These are phyloP conservation scores for Progne subis DNA, from an alignment of 2,113 vertebrate species.

Conservation along the genomic window DNA sequence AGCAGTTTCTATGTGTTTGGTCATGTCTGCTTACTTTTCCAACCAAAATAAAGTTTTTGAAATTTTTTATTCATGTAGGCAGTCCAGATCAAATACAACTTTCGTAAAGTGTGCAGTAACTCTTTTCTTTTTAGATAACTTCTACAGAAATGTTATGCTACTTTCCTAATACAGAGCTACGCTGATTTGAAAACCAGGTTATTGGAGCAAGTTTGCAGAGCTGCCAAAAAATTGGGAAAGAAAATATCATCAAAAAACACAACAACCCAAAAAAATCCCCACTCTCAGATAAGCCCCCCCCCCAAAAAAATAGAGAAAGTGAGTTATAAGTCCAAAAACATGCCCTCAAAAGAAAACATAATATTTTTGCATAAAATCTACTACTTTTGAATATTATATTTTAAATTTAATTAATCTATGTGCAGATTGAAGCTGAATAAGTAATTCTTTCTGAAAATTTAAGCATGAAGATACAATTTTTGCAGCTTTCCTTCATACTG, in stretches of 20 bases:
- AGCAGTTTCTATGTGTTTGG: constrained; percentile 37
- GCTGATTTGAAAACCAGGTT: neutral
- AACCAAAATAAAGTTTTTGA: constrained; percentile 53
- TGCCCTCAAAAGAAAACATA: neutral
- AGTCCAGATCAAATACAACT: neutral
- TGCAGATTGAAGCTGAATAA: neutral
- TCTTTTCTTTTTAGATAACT: neutral
- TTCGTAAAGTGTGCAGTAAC: neutral
- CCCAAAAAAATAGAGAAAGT: neutral
- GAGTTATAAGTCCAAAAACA: neutral
- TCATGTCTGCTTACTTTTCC: constrained; percentile 64
- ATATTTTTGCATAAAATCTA: neutral
- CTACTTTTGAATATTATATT: neutral
- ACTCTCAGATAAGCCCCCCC: neutral
- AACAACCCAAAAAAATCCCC: neutral
- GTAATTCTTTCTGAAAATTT: neutral
- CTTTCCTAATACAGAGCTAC: neutral
- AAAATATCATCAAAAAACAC: neutral
- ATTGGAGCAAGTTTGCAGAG: neutral
- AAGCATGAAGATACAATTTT: neutral
- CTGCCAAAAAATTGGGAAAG: neutral
- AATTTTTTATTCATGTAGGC: neutral
- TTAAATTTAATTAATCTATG: neutral
- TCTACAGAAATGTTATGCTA: neutral
- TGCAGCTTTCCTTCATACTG: neutral